phyloP scores from a whole-genome alignment of 2,888 invertebrate species.

The Stenodera caucasica region DNA sequence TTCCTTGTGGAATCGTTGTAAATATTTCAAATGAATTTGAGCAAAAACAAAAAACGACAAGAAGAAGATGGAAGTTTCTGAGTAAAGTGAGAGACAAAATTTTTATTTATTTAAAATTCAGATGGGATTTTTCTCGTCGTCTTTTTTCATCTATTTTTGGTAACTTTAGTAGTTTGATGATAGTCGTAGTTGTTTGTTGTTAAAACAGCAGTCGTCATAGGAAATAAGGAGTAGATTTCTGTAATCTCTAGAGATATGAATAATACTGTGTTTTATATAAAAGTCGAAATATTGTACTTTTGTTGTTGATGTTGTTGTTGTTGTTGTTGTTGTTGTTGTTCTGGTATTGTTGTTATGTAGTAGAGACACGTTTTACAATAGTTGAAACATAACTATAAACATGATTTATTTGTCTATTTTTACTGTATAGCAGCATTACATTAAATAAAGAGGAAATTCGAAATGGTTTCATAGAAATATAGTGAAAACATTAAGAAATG shows the following conservation, averaged over 20 bases:
- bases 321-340: no score
- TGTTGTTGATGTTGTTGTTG: background rate
- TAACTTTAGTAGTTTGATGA: background rate
- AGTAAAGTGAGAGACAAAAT: background rate
- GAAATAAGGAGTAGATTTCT: background rate
- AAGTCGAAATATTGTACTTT: background rate
- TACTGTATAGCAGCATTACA: no score
- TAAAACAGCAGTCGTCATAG: no score
- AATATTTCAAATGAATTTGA: background rate
- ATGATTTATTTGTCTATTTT: background rate
- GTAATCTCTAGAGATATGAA: background rate
- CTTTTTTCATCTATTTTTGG: background rate
- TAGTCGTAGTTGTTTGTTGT: background rate
- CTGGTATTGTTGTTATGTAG: no score
- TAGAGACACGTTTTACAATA: background rate
- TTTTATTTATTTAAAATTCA: slow-evolving; percentile 1
- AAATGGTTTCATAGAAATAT: no score
- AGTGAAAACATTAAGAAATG: no score
- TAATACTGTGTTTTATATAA: background rate
- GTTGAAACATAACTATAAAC: background rate
- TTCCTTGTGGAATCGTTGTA: background rate
- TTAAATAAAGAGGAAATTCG: no score
- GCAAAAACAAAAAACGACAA: no score
- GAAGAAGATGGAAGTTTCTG: no score
- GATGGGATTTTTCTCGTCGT: background rate